Conservation (phyloP, 2,113 vertebrate genomes). For the Alligator sinensis region DNA sequence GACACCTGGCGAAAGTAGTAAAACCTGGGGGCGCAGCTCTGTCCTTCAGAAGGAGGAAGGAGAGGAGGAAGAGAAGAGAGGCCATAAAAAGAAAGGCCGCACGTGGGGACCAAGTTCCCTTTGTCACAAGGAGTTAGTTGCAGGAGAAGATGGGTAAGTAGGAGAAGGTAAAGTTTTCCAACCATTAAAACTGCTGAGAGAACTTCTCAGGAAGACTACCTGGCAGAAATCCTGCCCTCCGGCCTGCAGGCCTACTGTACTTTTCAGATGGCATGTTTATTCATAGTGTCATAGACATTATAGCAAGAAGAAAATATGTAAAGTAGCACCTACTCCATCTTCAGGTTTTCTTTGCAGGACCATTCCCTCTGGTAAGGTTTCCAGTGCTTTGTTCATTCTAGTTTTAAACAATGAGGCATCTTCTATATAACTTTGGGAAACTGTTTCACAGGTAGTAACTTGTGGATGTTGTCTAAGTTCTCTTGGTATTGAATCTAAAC, state of each 20-base stretch:
- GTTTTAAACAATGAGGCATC: not conserved
- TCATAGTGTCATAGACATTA: not conserved
- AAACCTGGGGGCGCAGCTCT: constrained; percentile 85
- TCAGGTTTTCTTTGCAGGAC: not conserved
- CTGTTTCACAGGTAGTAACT: not conserved
- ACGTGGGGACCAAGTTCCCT: constrained; percentile 83
- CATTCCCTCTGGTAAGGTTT: not conserved
- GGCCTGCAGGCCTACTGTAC: not conserved
- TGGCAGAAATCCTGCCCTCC: not conserved
- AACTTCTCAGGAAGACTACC: not conserved
- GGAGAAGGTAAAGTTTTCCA: not conserved
- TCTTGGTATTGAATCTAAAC: not conserved
- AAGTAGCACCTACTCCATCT: not conserved
- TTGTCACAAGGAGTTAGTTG: constrained; percentile 82
- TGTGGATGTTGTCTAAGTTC: not conserved
- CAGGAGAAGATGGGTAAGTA: constrained; percentile 89
- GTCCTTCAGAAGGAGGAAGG: constrained; percentile 86
- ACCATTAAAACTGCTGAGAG: not conserved
- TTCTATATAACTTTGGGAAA: not conserved
- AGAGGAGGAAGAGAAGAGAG: constrained; percentile 89
- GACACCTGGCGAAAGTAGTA: constrained; percentile 88
- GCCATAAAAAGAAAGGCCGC: constrained; percentile 91
- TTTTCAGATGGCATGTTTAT: not conserved
- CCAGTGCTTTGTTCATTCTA: not conserved
- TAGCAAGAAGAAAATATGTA: not conserved